Evolutionary conservation across 2,113 vertebrate genomes (phyloP), one percentile per base, ranked within the genome.

Genomic region (Ahaetulla prasina): DNA sequence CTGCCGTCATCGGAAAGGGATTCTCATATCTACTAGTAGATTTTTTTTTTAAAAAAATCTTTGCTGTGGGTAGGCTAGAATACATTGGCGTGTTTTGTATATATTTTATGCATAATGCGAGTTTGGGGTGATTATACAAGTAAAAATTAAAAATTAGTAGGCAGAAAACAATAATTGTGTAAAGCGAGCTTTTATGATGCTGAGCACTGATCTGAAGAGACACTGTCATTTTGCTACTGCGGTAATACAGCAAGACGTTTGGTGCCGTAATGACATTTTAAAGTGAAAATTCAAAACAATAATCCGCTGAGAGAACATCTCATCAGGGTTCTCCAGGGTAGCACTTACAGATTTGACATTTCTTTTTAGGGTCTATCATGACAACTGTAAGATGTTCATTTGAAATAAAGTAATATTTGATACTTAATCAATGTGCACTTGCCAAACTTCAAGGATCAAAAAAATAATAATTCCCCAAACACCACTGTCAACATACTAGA

Each of bases 291-390:
- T 92, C 11, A 43, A 86, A 93, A 95, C 94, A 94, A 74, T 45
- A 93, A 0, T 43, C 90, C 63, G 0, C 8, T 93, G 88, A 90
- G 89, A 92, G 85, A 92, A 89, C 0, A 0, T n/a, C 25, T 86
- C 93, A 57, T 55, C 89, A 80, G 94, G 3, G 45, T 93, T n/a
- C 91, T 94, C 50, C 47, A 23, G 80, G 91, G 45, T 0, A 16
- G 39, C 43, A 14, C 43, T 88, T 89, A 57, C 35, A 89, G 68
- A 63, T 85, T 85, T 95, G 89, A 90, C 89, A 92, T 96, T 95
- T 94, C 43, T 91, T 80, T 94, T 95, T 92, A 60, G 57, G 85
- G 90, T n/a, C 55, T 49, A 92, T 95, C 53, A 55, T 60, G 50
- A 94, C 20, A 54, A 89, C 14, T 89, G 25, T 90, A 86, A 5